Base-by-base conservation (phyloP, 2,797 vertebrate species). In the Microctenopoma stevenorrisi region DNA sequence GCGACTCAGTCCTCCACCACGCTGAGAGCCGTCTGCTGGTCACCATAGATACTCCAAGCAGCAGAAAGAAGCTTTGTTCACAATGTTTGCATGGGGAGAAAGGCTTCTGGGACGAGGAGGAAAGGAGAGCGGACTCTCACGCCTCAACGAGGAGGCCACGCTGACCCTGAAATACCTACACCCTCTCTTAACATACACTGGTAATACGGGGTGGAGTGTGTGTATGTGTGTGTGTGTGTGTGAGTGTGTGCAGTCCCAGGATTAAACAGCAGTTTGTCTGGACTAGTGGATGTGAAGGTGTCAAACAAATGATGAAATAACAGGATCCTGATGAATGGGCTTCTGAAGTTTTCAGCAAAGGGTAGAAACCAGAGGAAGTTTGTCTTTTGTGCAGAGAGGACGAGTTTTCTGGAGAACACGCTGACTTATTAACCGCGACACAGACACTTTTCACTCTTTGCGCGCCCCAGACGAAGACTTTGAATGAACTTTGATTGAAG, bases 41-140 rank as follows among this genome's bases (percentile, higher is more conserved):
- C 80, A 33, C 89, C 91, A 88, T 89, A 79, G 88, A 73, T 82
- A 88, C 71, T 64, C 70, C 50, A 50, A n/a, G 66, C 82, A 75
- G 84, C 83, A 90, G 82, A 87, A 81, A 86, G 84, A 72, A 77
- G 64, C 87, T 90, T 91, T 90, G 90, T 91, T 73, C 26, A 3
- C 40, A 40, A 60, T 89, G 81, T 90, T 89, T 90, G 86, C 74
- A 78, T 82, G 78, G 15, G 46, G 74, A 73, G 83, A 79, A 81
- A 85, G 44, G 37, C 50, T 66, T 72, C 48, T 78, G 55, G 63
- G 82, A 66, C 71, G 71, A 65, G 43, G 63, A 83, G 82, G 78
- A 81, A 83, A 72, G 64, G 35, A 79, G 70, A 83, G 78, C 68
- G 63, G 62, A 44, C 82, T 89, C 86, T 89, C 90, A 89, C 73